Evolutionary conservation across 1,140 invertebrate species (phyloP).

Genomic region (Macrotrachela quadricornifera): DNA sequence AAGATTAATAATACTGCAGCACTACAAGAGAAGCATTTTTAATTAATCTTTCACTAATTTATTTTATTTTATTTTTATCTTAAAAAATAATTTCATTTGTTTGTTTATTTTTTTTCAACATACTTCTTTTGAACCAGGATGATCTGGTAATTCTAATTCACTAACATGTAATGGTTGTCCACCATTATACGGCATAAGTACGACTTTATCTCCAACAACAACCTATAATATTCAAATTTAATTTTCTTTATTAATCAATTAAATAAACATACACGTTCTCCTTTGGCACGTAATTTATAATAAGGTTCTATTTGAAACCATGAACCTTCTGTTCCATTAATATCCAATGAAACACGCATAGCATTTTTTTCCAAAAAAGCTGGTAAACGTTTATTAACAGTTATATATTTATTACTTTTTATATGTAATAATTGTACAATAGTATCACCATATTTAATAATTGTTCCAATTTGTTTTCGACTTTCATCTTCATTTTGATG

Average conservation of each 20-base stretch:
- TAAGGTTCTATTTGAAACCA: slow-evolving; percentile 97
- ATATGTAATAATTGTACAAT: slow-evolving; percentile 59
- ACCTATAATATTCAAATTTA: slow-evolving; percentile 21
- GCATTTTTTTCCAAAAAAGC: slow-evolving; percentile 93
- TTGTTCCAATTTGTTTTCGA: slow-evolving; percentile 57
- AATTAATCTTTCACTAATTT: neutral
- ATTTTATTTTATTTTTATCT: neutral
- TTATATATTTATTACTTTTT: slow-evolving; percentile 96
- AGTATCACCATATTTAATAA: slow-evolving; percentile 67
- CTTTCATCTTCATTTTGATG: slow-evolving; percentile 92
- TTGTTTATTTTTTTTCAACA: too few species aligned
- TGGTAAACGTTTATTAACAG: slow-evolving; percentile 85
- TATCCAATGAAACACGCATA: slow-evolving; percentile 86
- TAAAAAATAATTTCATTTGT: neutral
- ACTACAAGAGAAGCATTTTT: neutral
- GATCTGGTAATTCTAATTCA: slow-evolving; percentile 70
- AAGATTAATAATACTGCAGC: too few species aligned
- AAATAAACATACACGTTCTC: slow-evolving; percentile 38
- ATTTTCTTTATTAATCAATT: too few species aligned
- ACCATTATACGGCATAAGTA: slow-evolving; percentile 81
- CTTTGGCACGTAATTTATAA: slow-evolving; percentile 80
- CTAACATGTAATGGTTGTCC: slow-evolving; percentile 82
- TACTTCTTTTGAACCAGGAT: slow-evolving; percentile 83
- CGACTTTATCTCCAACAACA: slow-evolving; percentile 90
- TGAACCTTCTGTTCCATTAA: slow-evolving; percentile 90